Conservation (phyloP, 2,888 invertebrate genomes). For the Spialia ferax region DNA sequence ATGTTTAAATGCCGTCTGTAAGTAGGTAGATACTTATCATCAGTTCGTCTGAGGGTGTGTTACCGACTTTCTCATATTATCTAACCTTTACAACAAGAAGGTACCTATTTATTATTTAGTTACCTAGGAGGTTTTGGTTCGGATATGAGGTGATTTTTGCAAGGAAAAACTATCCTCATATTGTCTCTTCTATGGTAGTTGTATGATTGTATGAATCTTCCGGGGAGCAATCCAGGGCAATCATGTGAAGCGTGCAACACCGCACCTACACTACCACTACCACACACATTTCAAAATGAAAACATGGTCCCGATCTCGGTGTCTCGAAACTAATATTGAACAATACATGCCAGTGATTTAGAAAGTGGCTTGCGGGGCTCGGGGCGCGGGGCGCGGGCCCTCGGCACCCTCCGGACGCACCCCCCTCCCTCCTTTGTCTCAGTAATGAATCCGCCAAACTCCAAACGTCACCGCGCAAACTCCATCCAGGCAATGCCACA, state of each 20-base stretch:
- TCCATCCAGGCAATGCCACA: conserved; percentile 66
- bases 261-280: too few relatives aligned
- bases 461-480: conserved; percentile 80
- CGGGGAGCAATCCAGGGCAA: conserved; percentile 30
- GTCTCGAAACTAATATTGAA: conserved; percentile 57
- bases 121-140: too few relatives aligned
- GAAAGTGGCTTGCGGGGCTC: conserved; percentile 71
- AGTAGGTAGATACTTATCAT: too few relatives aligned
- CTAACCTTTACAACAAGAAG: too few relatives aligned
- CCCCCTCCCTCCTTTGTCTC: conserved; percentile 71
- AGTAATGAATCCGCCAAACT: conserved; percentile 85
- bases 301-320: conserved; percentile 38
- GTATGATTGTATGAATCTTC: conserved; percentile 2
- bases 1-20: too few relatives aligned
- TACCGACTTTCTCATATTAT: too few relatives aligned
- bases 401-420: conserved; percentile 48
- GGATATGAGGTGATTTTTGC: too few relatives aligned
- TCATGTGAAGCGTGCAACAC: conserved; percentile 31
- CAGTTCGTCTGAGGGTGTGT: too few relatives aligned
- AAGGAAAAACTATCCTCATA: neutral
- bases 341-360: conserved; percentile 82
- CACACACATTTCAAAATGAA: conserved; percentile 39
- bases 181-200: neutral
- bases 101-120: too few relatives aligned
- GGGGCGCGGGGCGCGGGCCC: conserved; percentile 44